These are phyloP conservation scores for Hylyphantes graminicola DNA, from an alignment of 1,140 invertebrate species.

Conservation along the genomic window DNA sequence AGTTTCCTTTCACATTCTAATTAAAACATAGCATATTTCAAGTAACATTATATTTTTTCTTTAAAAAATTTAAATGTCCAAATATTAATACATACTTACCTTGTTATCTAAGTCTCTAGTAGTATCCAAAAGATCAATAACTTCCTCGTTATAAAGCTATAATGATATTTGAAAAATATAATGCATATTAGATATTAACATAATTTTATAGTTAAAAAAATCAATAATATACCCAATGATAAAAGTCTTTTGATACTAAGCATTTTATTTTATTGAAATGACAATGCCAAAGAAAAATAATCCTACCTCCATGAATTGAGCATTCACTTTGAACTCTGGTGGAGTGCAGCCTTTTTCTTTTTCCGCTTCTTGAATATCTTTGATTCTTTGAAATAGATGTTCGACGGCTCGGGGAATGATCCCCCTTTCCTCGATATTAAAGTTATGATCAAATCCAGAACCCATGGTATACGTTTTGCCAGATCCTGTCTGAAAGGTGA, in stretches of 20 bases:
- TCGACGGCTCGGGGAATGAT: constrained; percentile 94
- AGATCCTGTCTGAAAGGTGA: constrained; percentile 81
- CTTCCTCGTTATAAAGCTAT: constrained; percentile 91
- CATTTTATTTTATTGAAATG: no score
- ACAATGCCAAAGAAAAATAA: no score
- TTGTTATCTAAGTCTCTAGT: constrained; percentile 69
- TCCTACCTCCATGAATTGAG: constrained; percentile 70
- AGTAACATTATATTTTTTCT: neutral
- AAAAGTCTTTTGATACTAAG: no score
- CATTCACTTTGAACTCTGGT: constrained; percentile 84
- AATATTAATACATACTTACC: constrained; percentile 79
- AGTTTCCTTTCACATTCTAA: neutral
- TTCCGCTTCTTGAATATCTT: constrained; percentile 74
- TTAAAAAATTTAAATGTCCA: neutral
- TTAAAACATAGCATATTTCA: neutral
- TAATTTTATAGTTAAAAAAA: no score
- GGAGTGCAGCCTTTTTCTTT: constrained; percentile 74
- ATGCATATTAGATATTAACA: no score
- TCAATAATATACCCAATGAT: no score
- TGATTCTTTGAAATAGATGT: constrained; percentile 88
- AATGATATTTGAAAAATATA: constrained; percentile 58
- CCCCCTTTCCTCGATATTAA: constrained; percentile 78
- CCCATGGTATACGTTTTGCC: constrained; percentile 99
- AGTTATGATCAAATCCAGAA: constrained; percentile 90
- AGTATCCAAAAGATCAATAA: constrained; percentile 90